Base-by-base conservation (phyloP, 2,113 vertebrate species). In the Podarcis raffonei region DNA sequence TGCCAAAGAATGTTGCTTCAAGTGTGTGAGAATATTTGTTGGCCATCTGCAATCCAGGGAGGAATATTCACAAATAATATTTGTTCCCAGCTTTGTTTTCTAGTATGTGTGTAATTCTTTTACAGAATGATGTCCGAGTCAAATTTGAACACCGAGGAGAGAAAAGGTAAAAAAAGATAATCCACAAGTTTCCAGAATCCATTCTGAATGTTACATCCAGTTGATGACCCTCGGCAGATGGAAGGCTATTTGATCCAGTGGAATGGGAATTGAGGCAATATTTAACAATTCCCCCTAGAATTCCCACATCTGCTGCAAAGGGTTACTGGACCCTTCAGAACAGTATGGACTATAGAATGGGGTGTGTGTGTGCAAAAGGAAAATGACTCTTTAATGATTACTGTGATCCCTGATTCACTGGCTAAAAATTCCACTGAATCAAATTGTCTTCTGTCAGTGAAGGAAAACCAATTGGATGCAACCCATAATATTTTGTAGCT, bases 71-170 rank as follows among this genome's bases (percentile, higher is more conserved):
- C 3, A 88, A 89, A 80, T 89, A 59, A 16, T 0, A 35, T 39
- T 86, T 92, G 42, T 5, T 89, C 30, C 75, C 53, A 48, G 16
- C 62, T 80, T 82, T 65, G 15, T 42, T 80, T 81, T 66, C 71
- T 83, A 15, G 27, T 84, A 48, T 66, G 15, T 85, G 12, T 86
- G 53, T 86, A 37, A 84, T 90, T 79, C 88, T 42, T 92, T 95
- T 94, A 86, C 94, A 99, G 99, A 99, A 99, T 1, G 99, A 99
- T 90, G 97, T 99, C 86, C 97, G 99, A 96, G 99, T 99, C 88
- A 99, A 99, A 97, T 99, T 99, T 94, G 99, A 99, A 96, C 99
- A 98, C 95, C 97, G 98, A 97, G 98, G 99, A 95, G 99, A 99
- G 95, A 99, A 98, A 97, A 98, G 99, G 99, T 99, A 95, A 98